These are phyloP conservation scores for Thaumatotibia leucotreta DNA, from an alignment of 1,140 invertebrate species.

Conservation along the genomic window DNA sequence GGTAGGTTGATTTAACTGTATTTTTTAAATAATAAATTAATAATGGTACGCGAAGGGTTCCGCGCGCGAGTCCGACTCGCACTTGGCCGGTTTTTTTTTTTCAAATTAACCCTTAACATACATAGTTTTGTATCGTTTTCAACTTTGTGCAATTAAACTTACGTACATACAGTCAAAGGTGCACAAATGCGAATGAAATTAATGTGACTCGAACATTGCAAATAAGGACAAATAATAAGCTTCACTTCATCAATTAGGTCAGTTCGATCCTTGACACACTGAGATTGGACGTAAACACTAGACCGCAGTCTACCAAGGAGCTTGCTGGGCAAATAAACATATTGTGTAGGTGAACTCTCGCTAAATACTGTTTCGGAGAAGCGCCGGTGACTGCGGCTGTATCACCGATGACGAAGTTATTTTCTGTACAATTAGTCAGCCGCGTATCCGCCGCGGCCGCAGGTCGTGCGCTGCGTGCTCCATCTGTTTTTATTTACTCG, in stretches of 20 bases:
- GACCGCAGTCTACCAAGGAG: neutral
- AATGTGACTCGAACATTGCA: neutral
- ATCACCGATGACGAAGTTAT: conserved; percentile 71
- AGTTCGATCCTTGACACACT: conserved; percentile 5
- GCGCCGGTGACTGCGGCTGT: conserved; percentile 61
- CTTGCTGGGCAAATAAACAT: neutral
- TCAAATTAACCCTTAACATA: too few species aligned
- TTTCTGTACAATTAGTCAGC: conserved; percentile 73
- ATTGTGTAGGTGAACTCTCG: conserved; percentile 1
- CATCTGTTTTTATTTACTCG: conserved; percentile 15
- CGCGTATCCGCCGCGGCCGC: conserved; percentile 59
- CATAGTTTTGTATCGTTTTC: too few species aligned
- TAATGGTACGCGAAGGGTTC: too few species aligned
- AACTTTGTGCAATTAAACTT: too few species aligned
- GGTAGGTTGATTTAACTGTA: too few species aligned
- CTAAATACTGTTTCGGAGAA: conserved; percentile 57
- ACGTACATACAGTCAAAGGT: neutral
- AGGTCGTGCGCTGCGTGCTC: conserved; percentile 28
- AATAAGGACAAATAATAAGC: neutral
- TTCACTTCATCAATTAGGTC: neutral
- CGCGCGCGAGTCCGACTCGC: too few species aligned
- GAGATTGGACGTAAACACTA: neutral
- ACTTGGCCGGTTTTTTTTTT: too few species aligned
- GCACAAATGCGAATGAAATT: neutral
- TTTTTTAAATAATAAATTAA: too few species aligned